Conservation (phyloP, 2,888 invertebrate genomes). For the Ceraclea dissimilis region DNA sequence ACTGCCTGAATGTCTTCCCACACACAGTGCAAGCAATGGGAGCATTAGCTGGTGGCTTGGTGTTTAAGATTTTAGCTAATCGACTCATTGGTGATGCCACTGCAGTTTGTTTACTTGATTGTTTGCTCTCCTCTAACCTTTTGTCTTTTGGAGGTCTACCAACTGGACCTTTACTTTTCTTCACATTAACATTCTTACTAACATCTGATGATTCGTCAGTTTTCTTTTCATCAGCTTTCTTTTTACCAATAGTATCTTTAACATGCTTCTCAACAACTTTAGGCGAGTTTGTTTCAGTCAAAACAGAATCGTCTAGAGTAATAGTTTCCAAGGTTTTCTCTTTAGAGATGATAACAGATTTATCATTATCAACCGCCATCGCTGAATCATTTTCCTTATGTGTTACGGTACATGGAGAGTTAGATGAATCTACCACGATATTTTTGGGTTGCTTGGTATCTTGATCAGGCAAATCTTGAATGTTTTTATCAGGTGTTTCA, state of each 20-base stretch:
- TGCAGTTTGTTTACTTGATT: constrained; percentile 1
- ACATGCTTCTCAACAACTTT: constrained; percentile 3
- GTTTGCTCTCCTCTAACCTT: constrained; percentile 4
- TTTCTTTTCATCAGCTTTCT: not conserved
- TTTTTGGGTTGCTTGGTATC: too few relatives aligned
- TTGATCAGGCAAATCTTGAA: too few relatives aligned
- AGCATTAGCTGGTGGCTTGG: constrained; percentile 13
- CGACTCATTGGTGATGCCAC: constrained; percentile 28
- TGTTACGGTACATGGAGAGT: too few relatives aligned
- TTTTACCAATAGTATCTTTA: not conserved
- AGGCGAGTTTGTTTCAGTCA: constrained; percentile 8
- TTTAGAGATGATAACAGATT: not conserved
- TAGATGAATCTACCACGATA: too few relatives aligned
- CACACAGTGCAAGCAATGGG: constrained; percentile 40
- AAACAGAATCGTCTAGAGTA: not conserved
- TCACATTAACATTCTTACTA: not conserved
- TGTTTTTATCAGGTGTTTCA: too few relatives aligned
- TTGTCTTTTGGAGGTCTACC: constrained; percentile 13
- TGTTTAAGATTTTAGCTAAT: constrained; percentile 29
- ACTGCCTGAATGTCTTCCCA: constrained; percentile 43
- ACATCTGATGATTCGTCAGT: not conserved
- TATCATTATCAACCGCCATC: not conserved
- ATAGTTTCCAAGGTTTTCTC: not conserved
- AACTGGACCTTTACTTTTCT: not conserved
- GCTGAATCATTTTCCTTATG: too few relatives aligned